Evolutionary conservation across 2,113 vertebrate genomes (phyloP), one percentile per base, ranked within the genome.

Genomic region (Puffinus mauretanicus): DNA sequence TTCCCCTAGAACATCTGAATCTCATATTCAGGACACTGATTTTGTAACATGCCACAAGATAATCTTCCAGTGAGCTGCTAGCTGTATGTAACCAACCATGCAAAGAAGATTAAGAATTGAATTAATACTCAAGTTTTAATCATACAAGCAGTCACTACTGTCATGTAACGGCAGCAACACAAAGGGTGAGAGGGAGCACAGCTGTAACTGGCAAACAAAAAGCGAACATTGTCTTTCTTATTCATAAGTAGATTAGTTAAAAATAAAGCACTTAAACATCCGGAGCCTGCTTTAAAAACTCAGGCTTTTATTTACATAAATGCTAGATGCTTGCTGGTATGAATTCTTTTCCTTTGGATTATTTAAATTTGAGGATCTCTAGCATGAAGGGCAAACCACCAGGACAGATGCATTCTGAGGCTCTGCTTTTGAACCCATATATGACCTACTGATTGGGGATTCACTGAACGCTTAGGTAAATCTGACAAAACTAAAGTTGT

Each of bases 61-160:
- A 77, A 64, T 82, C 69, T 76, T 69, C 47, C 62, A 80, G 70
- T 34, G 70, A 95, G 82, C 79, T 81, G n/a, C 76, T 77, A 76
- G 79, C 62, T 5, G 1, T 54, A 66, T 69, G 67, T 65, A 80
- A 54, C 58, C 71, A 93, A 80, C 67, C 55, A 87, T 77, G 66
- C 58, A 90, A 90, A 90, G 72, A 75, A 80, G 67, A 92, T 94
- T 95, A 97, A 90, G 71, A 94, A 72, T 27, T 71, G 34, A 90
- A 93, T 82, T 96, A 94, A 85, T 94, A 86, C 51, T 83, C 51
- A 29, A 66, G 30, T 82, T 93, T 92, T 86, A 90, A 93, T 94
- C 60, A 83, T 18, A 73, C 16, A 64, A 82, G 71, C 40, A 90
- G 66, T 65, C 4, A 0, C 79, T 86, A 64, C 70, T 82, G 60